phyloP scores from a whole-genome alignment of 2,113 vertebrate species.

The Corythaixoides concolor region DNA sequence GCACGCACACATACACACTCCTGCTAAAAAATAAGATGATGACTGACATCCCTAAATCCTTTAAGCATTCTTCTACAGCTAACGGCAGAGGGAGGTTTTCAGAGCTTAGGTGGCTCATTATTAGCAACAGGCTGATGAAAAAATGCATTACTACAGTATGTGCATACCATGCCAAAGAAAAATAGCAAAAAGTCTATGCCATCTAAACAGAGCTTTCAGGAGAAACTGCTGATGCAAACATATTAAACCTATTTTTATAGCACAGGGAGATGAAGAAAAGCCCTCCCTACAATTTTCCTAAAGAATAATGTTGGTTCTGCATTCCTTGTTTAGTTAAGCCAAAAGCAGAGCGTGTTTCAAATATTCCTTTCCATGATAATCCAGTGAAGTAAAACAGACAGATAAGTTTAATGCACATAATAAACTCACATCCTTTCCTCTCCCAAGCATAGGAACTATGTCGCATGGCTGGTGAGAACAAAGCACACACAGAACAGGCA shows the following conservation, averaged over 20 bases:
- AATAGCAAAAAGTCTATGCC: neutral
- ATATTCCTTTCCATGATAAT: conserved; percentile 1
- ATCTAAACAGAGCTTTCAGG: conserved; percentile 21
- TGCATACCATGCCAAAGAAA: conserved; percentile 18
- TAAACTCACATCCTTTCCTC: neutral
- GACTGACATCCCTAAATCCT: conserved; percentile 71
- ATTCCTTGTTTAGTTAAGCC: neutral
- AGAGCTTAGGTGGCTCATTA: conserved; percentile 61
- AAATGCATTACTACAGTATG: conserved; percentile 56
- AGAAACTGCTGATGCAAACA: conserved; percentile 22
- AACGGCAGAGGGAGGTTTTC: conserved; percentile 38
- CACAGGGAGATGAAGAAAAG: neutral
- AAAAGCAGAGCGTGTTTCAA: neutral
- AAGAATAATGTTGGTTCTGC: neutral
- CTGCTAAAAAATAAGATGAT: conserved; percentile 52
- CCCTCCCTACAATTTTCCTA: neutral
- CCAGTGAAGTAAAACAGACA: neutral
- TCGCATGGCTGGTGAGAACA: neutral
- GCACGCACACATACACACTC: neutral
- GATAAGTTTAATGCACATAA: neutral
- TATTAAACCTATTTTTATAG: conserved; percentile 37
- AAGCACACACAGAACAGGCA: neutral
- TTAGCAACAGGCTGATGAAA: conserved; percentile 59
- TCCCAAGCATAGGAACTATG: neutral
- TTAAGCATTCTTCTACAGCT: conserved; percentile 52